phyloP scores from a whole-genome alignment of 2,888 invertebrate genomes.

The Gnatocerus cornutus region DNA sequence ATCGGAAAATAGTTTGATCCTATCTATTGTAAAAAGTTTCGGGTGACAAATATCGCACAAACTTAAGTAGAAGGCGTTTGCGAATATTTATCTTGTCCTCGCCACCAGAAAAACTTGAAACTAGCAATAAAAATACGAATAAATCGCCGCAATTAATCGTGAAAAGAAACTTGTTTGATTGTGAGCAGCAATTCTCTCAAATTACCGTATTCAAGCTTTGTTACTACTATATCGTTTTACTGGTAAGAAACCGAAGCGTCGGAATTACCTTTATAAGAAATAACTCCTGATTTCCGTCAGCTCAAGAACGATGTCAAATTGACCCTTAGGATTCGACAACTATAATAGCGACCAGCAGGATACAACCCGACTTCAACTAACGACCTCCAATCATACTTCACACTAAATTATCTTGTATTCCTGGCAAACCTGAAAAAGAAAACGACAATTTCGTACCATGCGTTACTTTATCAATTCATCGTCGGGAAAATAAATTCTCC shows the following conservation, averaged over 20 bases:
- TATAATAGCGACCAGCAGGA: constrained; percentile 28
- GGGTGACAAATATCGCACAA: constrained; percentile 39
- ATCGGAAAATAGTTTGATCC: constrained; percentile 43
- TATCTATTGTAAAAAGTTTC: constrained; percentile 36
- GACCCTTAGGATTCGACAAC: constrained; percentile 32
- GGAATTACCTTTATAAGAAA: constrained; percentile 8
- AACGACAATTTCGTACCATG: neutral
- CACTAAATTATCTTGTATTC: constrained; percentile 16
- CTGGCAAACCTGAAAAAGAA: neutral
- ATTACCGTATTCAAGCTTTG: constrained; percentile 9
- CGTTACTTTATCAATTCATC: neutral
- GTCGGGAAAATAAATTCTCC: neutral
- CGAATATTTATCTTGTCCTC: constrained; percentile 40
- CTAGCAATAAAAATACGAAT: constrained; percentile 29
- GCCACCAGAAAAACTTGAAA: constrained; percentile 36
- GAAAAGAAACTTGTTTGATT: constrained; percentile 32
- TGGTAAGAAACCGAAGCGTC: constrained; percentile 10
- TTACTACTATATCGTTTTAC: neutral
- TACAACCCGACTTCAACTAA: constrained; percentile 7
- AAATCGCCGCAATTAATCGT: constrained; percentile 25
- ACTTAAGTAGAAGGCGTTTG: constrained; percentile 37
- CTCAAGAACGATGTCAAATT: constrained; percentile 19
- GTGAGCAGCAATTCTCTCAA: constrained; percentile 8
- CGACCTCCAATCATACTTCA: constrained; percentile 31
- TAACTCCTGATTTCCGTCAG: constrained; percentile 15